phyloP scores from a whole-genome alignment of 2,888 invertebrate species.

The Lochmaea capreae region DNA sequence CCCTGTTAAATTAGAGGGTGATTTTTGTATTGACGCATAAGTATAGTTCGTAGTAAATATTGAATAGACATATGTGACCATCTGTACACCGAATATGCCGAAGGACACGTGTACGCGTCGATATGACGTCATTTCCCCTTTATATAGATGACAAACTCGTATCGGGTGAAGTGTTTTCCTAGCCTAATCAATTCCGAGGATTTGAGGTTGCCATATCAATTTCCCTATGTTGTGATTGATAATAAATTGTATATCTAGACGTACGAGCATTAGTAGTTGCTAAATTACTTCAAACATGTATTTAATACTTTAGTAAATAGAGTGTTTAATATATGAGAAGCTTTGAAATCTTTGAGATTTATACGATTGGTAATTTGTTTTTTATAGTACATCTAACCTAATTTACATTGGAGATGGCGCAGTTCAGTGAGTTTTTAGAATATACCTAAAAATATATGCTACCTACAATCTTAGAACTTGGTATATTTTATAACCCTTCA shows the following conservation, averaged over 20 bases:
- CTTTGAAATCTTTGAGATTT: too few relatives aligned
- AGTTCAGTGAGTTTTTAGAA: too few relatives aligned
- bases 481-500: too few relatives aligned
- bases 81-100: slow-evolving; percentile 41
- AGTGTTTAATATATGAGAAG: too few relatives aligned
- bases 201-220: slow-evolving; percentile 31
- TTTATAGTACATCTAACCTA: too few relatives aligned
- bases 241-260: neutral
- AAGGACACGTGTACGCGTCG: slow-evolving; percentile 41
- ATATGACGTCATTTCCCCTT: slow-evolving; percentile 42
- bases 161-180: slow-evolving; percentile 41
- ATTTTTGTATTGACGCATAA: slow-evolving; percentile 10
- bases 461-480: too few relatives aligned
- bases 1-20: slow-evolving; percentile 17
- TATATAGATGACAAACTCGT: slow-evolving; percentile 34
- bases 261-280: too few relatives aligned
- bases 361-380: too few relatives aligned
- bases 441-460: too few relatives aligned
- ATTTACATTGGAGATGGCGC: too few relatives aligned
- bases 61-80: slow-evolving; percentile 45
- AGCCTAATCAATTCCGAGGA: slow-evolving; percentile 40
- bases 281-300: too few relatives aligned
- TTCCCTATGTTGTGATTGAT: slow-evolving; percentile 18
- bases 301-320: too few relatives aligned
- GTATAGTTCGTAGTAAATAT: slow-evolving; percentile 36